Evolutionary conservation across 2,888 invertebrate species (phyloP).

Genomic region (Arenicola marina): DNA sequence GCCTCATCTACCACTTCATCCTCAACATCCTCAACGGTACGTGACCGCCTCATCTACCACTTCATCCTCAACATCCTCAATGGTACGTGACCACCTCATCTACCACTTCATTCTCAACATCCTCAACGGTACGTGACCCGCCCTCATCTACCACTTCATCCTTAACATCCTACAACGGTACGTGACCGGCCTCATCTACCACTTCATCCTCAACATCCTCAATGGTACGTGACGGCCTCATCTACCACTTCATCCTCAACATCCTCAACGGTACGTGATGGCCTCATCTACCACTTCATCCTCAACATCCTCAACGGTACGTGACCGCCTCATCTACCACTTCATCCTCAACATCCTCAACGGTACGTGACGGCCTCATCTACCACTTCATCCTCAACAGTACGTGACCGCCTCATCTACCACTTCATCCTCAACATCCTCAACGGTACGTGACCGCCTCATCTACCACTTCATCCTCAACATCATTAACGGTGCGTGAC

Average conservation of each 20-base stretch:
- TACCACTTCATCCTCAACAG: neutral
- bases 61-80: neutral
- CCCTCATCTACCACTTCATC: neutral
- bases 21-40: neutral
- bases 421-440: neutral
- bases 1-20: neutral
- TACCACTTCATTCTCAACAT: neutral
- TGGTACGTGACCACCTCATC: neutral
- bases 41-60: neutral
- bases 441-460: neutral
- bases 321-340: neutral
- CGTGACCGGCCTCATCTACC: neutral
- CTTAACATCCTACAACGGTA: neutral
- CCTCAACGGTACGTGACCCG: neutral
- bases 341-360: neutral
- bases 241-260: neutral
- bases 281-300: neutral
- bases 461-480: neutral
- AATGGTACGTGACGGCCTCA: neutral
- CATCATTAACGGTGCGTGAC: neutral
- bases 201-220: neutral
- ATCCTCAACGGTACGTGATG: neutral
- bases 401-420: neutral
- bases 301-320: neutral
- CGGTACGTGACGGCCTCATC: neutral